Base-by-base conservation (phyloP, 2,888 invertebrate species). In the Asteroscopus sphinx region DNA sequence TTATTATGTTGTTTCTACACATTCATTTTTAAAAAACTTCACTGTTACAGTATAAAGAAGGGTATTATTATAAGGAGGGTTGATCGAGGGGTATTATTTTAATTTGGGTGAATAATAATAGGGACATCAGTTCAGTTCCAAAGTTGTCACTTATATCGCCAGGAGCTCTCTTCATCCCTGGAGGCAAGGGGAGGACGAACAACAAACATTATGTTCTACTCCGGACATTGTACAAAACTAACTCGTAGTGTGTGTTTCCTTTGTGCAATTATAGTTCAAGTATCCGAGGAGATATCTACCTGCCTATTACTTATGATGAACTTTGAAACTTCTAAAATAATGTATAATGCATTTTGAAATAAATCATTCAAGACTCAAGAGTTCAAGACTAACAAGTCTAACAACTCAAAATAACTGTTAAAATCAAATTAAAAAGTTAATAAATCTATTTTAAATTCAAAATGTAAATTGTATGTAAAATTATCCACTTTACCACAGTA, bases 171-270 rank as follows among this genome's bases (percentile, higher is more conserved):
- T 36, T 44, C 28, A 28, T 21, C 25, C 37, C 56, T 47, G 32
- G 15, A 46, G 66, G 47, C 49, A 17, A 35, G 33, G 12, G 30
- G 35, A 59, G 57, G 59, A 49, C 37, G 54, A 40, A 57, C 49
- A 30, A 32, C 60, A 61, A 57, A 65, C 45, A 49, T 73, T 65
- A 36, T 35, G 40, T 37, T n/a, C 30, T 11, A 41, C 33, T 28
- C 42, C 49, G 30, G 36, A 62, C 49, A 49, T 54, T 58, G 39
- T 42, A 41, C 37, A 36, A 36, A 66, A 54, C 45, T 54, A 37
- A 47, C 35, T n/a, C 26, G 36, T 12, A 39, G 54, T 45, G 26
- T 32, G 26, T 37, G 28, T 45, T 21, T 44, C 8, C 32, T 37
- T 46, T 61, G 15, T 40, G 35, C 46, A 46, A 55, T 68, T 40